Percentiles rank a stretch among this genome's conserved stretches.
Conservation (phyloP, 2,113 vertebrate species). For the Tiliqua scincoides region DNA sequence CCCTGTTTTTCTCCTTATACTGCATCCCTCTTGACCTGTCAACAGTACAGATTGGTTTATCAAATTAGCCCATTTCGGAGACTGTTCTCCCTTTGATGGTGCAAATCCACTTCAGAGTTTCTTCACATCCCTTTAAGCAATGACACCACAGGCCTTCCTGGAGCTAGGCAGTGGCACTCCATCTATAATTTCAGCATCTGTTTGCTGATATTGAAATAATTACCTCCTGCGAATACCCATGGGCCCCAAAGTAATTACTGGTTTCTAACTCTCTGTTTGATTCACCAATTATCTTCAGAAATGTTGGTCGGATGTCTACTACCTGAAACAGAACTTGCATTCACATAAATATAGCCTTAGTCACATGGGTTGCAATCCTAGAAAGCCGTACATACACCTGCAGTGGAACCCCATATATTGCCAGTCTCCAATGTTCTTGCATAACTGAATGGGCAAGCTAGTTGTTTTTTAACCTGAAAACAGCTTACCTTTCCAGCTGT, state of each 20-base stretch:
- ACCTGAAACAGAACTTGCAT: slow-evolving; percentile 34
- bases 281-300: slow-evolving; percentile 48
- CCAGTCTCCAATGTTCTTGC: background rate
- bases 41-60: slow-evolving; percentile 51
- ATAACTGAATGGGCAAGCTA: background rate
- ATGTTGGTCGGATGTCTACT: slow-evolving; percentile 46
- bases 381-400: background rate
- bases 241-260: slow-evolving; percentile 48
- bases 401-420: background rate
- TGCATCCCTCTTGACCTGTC: slow-evolving; percentile 37
- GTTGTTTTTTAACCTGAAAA: background rate
- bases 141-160: slow-evolving; percentile 24
- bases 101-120: slow-evolving; percentile 30
- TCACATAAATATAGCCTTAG: background rate
- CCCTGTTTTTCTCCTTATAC: slow-evolving; percentile 3
- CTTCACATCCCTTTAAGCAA: slow-evolving; percentile 35
- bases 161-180: background rate
- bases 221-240: slow-evolving; percentile 46
- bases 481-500: background rate
- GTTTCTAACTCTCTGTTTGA: slow-evolving; percentile 48
- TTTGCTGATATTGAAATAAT: slow-evolving; percentile 52
- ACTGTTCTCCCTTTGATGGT: slow-evolving; percentile 40
- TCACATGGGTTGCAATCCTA: background rate
- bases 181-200: slow-evolving; percentile 35
- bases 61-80: slow-evolving; percentile 51